Evolutionary conservation across 2,113 vertebrate species (phyloP), one percentile per base, ranked within the genome.

Genomic region (Hippopotamus amphibius): DNA sequence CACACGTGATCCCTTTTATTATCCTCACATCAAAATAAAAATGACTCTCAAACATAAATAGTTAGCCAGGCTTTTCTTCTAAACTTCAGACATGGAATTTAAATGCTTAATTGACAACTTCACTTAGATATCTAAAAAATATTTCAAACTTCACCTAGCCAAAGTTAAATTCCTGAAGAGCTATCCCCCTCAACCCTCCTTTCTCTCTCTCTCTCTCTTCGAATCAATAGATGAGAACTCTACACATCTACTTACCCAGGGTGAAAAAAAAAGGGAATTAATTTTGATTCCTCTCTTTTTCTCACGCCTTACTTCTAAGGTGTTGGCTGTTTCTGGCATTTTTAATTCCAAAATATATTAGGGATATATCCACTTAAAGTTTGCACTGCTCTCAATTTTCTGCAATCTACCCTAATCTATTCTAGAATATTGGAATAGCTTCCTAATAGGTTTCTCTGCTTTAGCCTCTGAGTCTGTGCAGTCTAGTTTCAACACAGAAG

Each of bases 321-420:
- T 55, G 26, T 66, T 65, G 21, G 33, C 1, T 74, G 55, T 80
- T 61, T 59, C 46, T 53, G 19, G 55, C 50, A 48, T 11, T 63
- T 90, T 90, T 76, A 76, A 90, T 87, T 77, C 65, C 10, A 80
- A 71, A n/a, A 46, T 80, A 85, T 53, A 84, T 80, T 90, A 86
- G 90, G 63, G 66, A 7, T 55, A 76, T 30, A 50, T 61, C 28
- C 10, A 79, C 7, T 86, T 90, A 87, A 66, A 61, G 74, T 43
- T 22, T 26, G 1, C 19, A 46, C 15, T 90, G 33, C 11, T 12
- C 24, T 12, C 22, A 16, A 8, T 22, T 90, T 84, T n/a, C 22
- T 83, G 79, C 19, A 59, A 28, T 61, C 4, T 17, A 43, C 6
- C 14, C 0, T 65, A 24, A 21, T 33, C 6, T 68, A 28, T 79